phyloP scores from a whole-genome alignment of 2,888 invertebrate genomes.

The Sphecodes monilicornis region DNA sequence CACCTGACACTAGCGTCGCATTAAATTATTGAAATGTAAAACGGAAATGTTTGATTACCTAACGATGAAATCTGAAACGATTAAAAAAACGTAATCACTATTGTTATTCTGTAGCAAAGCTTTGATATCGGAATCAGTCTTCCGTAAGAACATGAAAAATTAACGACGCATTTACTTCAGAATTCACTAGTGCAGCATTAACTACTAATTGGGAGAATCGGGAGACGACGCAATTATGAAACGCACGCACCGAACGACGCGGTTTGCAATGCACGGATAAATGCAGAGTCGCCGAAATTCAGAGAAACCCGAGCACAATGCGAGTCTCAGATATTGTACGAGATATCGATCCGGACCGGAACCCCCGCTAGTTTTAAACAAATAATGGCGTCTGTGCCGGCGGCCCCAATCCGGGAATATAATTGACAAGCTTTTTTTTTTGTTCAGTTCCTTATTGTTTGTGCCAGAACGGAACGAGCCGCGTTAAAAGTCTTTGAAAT shows the following conservation, averaged over 20 bases:
- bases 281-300: conserved; percentile 32
- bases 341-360: conserved; percentile 35
- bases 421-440: conserved; percentile 42
- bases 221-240: not conserved
- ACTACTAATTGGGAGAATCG: conserved; percentile 30
- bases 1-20: not conserved
- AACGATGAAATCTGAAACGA: not conserved
- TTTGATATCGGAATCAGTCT: no score
- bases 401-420: conserved; percentile 33
- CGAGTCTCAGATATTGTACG: conserved; percentile 48
- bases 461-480: conserved; percentile 11
- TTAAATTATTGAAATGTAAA: no score
- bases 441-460: conserved; percentile 9
- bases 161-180: not conserved
- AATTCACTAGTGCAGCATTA: conserved; percentile 33
- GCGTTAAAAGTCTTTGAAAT: conserved; percentile 35
- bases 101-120: no score
- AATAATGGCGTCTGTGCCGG: conserved; percentile 39
- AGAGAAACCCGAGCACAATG: conserved; percentile 28
- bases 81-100: not conserved
- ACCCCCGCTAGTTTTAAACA: conserved; percentile 41
- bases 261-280: not conserved
- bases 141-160: no score
- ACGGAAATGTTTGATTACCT: no score
- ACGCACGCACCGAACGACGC: not conserved